Evolutionary conservation across 2,888 invertebrate species (phyloP).

Genomic region (Thereva unica): DNA sequence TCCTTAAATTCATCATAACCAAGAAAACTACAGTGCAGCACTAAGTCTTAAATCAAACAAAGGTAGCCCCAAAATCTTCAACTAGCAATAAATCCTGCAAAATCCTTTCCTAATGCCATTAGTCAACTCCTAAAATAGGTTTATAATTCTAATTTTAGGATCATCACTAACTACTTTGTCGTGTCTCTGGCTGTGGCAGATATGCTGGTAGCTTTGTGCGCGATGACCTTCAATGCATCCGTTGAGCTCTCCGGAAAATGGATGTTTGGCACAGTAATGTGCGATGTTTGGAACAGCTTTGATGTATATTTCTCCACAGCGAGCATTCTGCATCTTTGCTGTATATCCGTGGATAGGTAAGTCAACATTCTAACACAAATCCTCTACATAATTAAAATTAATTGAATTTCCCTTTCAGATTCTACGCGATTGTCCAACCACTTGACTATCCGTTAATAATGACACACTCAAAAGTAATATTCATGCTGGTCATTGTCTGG

Average conservation of each 20-base stretch:
- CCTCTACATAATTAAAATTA: constrained; percentile 7
- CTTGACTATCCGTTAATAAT: constrained; percentile 90
- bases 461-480: constrained; percentile 77
- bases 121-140: neutral
- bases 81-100: too few relatives aligned
- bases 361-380: constrained; percentile 23
- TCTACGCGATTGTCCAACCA: constrained; percentile 89
- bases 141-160: constrained; percentile 57
- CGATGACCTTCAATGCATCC: constrained; percentile 91
- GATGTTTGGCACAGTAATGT: constrained; percentile 88
- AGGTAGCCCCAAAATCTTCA: too few relatives aligned
- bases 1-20: too few relatives aligned
- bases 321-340: constrained; percentile 90
- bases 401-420: constrained; percentile 59
- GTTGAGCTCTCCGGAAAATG: constrained; percentile 83
- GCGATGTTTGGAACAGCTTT: constrained; percentile 92
- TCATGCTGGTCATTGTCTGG: constrained; percentile 89
- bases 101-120: too few relatives aligned
- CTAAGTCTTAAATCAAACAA: too few relatives aligned
- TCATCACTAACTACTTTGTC: constrained; percentile 94
- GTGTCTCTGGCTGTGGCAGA: constrained; percentile 94
- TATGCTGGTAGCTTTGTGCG: constrained; percentile 87
- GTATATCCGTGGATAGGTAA: constrained; percentile 83
- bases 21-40: too few relatives aligned
- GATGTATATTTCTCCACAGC: constrained; percentile 94